Base-by-base conservation (phyloP, 2,888 invertebrate genomes). In the Rhabditoides inermis region DNA sequence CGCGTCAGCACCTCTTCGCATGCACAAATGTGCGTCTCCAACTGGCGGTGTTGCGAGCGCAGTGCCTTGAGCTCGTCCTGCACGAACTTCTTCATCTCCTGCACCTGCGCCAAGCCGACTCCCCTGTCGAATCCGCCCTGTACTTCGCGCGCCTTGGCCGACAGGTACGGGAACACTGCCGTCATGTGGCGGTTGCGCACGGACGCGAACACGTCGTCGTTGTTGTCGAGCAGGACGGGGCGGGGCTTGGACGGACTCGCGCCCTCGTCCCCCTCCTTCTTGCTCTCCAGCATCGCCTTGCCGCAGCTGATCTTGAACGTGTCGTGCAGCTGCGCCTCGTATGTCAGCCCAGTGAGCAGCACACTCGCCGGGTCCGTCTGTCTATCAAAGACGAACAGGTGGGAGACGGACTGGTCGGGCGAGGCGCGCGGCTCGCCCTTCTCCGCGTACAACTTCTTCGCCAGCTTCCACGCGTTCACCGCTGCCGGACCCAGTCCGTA, bases 141-240 rank as follows among this genome's bases (percentile, higher is more conserved):
- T 27, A 51, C 57, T 55, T 61, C 83, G 76, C 88, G 90, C 0
- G 90, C 89, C 79, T 89, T 86, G 3, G 84, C 83, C 59, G 88
- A 86, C 18, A 95, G 81, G 58, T 85, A 85, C 49, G 86, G 85
- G 60, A 90, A 85, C 0, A 91, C 92, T 78, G 88, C 87, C 2
- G 90, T 87, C 76, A 95, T 91, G 77, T 92, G 90, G 57, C 86
- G 84, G 73, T 91, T 87, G 72, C 91, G 86, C 55, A 92, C 89
- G 76, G 89, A 77, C 36, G 77, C 68, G 45, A 69, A 77, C 7
- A 77, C 69, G 20, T 60, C 68, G 49, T 76, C 76, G 20, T 68
- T 65, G 47, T 75, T 75, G 57, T 70, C 68, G 25, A 74, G 53
- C 6, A 62, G 46, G 18, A 68, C 58, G 23, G 60, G n/a, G n/a